Evolutionary conservation across 2,888 invertebrate species (phyloP), one percentile per base, ranked within the genome.

Genomic region (Galerucella pusilla): DNA sequence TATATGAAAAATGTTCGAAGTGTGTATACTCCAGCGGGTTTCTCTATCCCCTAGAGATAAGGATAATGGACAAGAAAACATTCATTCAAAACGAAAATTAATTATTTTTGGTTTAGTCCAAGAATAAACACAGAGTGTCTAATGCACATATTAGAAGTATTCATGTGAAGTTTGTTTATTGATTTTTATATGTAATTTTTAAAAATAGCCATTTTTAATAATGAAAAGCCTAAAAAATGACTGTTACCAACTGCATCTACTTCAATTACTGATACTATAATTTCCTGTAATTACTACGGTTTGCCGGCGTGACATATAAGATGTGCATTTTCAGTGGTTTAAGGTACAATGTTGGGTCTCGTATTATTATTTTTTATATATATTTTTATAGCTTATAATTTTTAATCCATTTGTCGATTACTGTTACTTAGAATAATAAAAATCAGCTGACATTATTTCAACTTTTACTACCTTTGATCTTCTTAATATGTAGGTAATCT

Each of bases 1-100:
- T 61, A 57, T 54, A 70, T 70, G 70, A 73, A 70, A 75, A 75
- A 75, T 66, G 70, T 66, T 69, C 64, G 64, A 65, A 65, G 64
- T 65, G 64, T 46, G 46, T 65, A 49, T 65, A 64, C 64, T 64
- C 46, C 64, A 64, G 64, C 16, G 64, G 64, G 64, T 65, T 65
- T 65, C 64, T 65, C 20, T 46, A 65, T 46, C 64, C 64, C 46
- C 64, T 20, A 46, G 46, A 46, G 64, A 46, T 65, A 65, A 65
- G 64, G 11, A 65, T 42, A 42, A 65, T 46, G 64, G 64, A 65
- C 64, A 65, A 65, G 64, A 65, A 65, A 65, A 65, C 64, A 46
- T 65, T 16, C 20, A 65, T 46, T 42, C 35, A 45, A 46, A 45
- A 65, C 20, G 20, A 65, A 16, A 45, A 65, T 65, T 65, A 65